These are phyloP conservation scores for Gandaritis pyraliata DNA, from an alignment of 2,888 invertebrate genomes.

Conservation along the genomic window DNA sequence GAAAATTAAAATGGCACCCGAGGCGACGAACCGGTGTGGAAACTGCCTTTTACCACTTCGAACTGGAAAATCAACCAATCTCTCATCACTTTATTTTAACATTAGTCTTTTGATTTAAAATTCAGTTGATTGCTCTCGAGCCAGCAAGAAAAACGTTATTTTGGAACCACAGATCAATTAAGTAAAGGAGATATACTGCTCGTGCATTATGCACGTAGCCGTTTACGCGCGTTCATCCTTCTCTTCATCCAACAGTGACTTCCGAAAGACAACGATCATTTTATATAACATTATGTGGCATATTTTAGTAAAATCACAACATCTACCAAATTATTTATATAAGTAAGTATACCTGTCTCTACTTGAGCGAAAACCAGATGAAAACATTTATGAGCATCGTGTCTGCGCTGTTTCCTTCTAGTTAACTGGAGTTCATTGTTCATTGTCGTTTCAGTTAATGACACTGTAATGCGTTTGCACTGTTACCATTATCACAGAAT, in stretches of 20 bases:
- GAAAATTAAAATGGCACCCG: slow-evolving; percentile 79
- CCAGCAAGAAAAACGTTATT: slow-evolving; percentile 2
- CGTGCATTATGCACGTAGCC: too few species aligned
- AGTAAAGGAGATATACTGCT: too few species aligned
- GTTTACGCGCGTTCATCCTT: too few species aligned
- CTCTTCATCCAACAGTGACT: too few species aligned
- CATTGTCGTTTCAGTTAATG: slow-evolving; percentile 65
- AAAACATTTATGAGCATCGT: too few species aligned
- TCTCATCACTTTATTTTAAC: slow-evolving; percentile 52
- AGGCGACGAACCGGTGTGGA: slow-evolving; percentile 52
- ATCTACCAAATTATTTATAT: too few species aligned
- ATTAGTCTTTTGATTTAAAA: slow-evolving; percentile 47
- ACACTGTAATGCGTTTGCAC: slow-evolving; percentile 79
- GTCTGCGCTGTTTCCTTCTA: not conserved
- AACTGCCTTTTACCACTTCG: slow-evolving; percentile 53
- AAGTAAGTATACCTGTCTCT: too few species aligned
- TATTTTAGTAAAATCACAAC: too few species aligned
- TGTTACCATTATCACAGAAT: slow-evolving; percentile 57
- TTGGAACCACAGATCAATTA: not conserved
- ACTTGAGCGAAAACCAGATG: too few species aligned
- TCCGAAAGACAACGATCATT: too few species aligned
- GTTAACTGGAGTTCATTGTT: too few species aligned
- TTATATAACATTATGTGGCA: too few species aligned
- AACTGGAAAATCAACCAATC: slow-evolving; percentile 60
- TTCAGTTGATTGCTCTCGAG: slow-evolving; percentile 37